Base-by-base conservation (phyloP, 1,140 invertebrate species). In the Cylas formicarius region DNA sequence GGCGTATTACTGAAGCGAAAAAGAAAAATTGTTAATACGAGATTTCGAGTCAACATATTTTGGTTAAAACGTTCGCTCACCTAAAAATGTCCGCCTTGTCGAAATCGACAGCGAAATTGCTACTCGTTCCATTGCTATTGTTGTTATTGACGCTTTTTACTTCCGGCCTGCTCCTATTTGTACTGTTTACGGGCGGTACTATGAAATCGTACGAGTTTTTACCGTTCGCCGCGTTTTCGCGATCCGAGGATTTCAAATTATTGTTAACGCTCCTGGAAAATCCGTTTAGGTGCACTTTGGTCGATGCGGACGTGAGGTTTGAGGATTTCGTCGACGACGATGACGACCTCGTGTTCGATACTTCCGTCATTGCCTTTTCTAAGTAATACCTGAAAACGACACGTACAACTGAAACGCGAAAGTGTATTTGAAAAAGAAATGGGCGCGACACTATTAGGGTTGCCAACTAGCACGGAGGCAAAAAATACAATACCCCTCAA, bases 101-200 rank as follows among this genome's bases (percentile, higher is more conserved):
- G 56, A 81, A 80, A 60, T 81, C 76, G 6, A 76, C 78, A n/a
- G 76, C 69, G 52, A 81, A 80, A 41, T 70, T 64, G 7, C 35
- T 50, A 46, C 31, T 32, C n/a, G 27, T 44, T 16, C 29, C 39
- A 41, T 46, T 57, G 9, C 31, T 52, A 42, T 50, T 46, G 13
- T 42, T 50, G 22, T 33, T 3, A 35, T 37, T 43, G 31, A 52
- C 44, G 28, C 32, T 55, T 14, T 52, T 48, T 11, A 52, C 48
- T 24, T 56, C 54, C 38, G 56, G 45, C 26, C 55, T 43, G 33
- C 38, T 53, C 20, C 52, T 46, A 19, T 43, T 36, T 7, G 26
- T 45, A 8, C 40, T 38, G 14, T 46, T 40, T 28, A 53, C 40
- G 10, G 54, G 36, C 14, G 62, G 54, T 50, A 51, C 57, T 33